Evolutionary conservation across 2,113 vertebrate species (phyloP).

Genomic region (Cricetomys ansorgei): DNA sequence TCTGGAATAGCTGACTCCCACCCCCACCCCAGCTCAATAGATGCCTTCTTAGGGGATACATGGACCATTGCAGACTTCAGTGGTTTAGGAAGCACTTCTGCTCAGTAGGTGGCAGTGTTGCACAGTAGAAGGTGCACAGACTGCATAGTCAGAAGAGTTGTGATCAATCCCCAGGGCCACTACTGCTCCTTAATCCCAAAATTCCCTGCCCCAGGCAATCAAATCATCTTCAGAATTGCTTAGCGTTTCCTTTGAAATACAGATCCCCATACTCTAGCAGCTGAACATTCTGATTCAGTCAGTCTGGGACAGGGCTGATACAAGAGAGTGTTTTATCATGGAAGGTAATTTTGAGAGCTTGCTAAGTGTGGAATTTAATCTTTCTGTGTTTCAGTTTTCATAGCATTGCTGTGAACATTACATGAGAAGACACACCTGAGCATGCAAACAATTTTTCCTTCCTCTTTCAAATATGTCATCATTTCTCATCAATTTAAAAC

Average conservation of each 20-base stretch:
- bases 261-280: not conserved
- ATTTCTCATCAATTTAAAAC: slow-evolving; percentile 35
- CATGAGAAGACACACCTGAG: not conserved
- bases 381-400: not conserved
- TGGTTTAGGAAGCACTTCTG: not conserved
- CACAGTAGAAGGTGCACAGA: not conserved
- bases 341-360: not conserved
- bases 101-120: slow-evolving; percentile 64
- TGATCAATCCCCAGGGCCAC: accelerated
- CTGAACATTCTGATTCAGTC: not conserved
- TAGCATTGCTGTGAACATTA: not conserved
- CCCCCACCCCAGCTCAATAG: not conserved
- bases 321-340: not conserved
- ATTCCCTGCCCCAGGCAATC: not conserved
- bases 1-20: not conserved
- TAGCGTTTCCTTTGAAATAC: not conserved
- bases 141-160: accelerated
- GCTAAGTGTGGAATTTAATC: slow-evolving; percentile 5
- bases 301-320: not conserved
- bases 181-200: not conserved
- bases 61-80: not conserved
- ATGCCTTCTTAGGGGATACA: not conserved
- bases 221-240: not conserved
- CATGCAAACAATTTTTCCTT: not conserved
- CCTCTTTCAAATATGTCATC: not conserved